Conservation (phyloP, 2,797 vertebrate species). For the Lepus townsendii region DNA sequence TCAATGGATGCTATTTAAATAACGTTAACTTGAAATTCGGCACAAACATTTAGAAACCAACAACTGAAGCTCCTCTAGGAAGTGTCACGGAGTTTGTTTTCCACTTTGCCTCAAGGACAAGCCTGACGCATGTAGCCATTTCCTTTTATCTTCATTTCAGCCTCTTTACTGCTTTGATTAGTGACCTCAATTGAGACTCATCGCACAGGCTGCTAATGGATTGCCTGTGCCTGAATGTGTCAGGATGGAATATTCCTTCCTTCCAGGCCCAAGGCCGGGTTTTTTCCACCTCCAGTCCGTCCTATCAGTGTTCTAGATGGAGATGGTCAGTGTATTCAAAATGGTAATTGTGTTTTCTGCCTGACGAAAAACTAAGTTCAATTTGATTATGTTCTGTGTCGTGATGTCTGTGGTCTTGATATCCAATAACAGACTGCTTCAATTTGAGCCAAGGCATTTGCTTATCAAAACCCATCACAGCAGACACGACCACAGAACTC, state of each 20-base stretch:
- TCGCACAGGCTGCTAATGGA: conserved; percentile 47
- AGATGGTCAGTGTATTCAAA: conserved; percentile 27
- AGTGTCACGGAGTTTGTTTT: conserved; percentile 48
- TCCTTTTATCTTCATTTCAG: conserved; percentile 55
- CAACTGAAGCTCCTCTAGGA: conserved; percentile 34
- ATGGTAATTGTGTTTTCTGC: conserved; percentile 13
- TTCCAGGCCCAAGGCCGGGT: background rate
- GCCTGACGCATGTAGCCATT: conserved; percentile 11
- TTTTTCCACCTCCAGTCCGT: background rate
- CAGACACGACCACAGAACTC: conserved; percentile 1
- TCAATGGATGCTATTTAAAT: conserved; percentile 61
- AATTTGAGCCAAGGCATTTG: conserved; percentile 52
- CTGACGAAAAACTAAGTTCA: conserved; percentile 50
- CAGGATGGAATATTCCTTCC: conserved; percentile 57
- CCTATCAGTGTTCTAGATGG: conserved; percentile 12
- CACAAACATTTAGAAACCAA: conserved; percentile 64
- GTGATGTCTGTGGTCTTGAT: background rate
- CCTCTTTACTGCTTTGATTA: conserved; percentile 63
- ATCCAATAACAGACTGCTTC: conserved; percentile 22
- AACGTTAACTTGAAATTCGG: conserved; percentile 41
- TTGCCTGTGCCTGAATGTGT: conserved; percentile 29
- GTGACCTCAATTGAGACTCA: conserved; percentile 69
- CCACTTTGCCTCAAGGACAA: conserved; percentile 71
- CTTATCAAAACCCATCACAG: background rate
- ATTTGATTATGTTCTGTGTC: background rate